A percentile compares a stretch with the other conserved stretches of the same genome.
Conservation (phyloP, 2,888 invertebrate genomes). For the Hyles lineata region DNA sequence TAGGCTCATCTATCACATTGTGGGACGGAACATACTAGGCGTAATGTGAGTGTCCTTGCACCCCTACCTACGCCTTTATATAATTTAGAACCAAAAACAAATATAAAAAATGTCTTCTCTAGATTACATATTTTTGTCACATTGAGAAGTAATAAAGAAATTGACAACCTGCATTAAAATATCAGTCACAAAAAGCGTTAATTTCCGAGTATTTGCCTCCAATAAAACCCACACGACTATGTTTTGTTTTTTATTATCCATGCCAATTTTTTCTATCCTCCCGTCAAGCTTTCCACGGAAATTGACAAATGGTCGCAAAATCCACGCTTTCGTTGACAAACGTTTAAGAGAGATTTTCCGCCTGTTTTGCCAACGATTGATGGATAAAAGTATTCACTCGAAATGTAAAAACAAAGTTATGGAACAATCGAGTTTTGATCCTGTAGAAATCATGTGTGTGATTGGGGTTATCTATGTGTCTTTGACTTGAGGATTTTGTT, state of each 20-base stretch:
- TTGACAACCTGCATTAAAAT: conserved; percentile 67
- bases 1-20: too few relatives aligned
- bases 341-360: conserved; percentile 7
- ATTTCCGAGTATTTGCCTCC: background rate
- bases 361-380: background rate
- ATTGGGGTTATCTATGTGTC: too few relatives aligned
- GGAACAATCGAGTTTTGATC: background rate
- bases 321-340: background rate
- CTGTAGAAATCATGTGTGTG: too few relatives aligned
- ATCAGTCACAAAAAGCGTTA: conserved; percentile 66
- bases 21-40: too few relatives aligned
- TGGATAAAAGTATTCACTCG: background rate
- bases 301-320: conserved; percentile 15
- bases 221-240: background rate
- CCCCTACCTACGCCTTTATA: too few relatives aligned
- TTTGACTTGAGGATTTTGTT: too few relatives aligned
- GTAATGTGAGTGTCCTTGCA: too few relatives aligned
- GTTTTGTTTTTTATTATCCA: conserved; percentile 15
- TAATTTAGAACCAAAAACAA: too few relatives aligned
- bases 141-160: background rate
- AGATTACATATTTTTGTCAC: too few relatives aligned
- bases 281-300: conserved; percentile 11
- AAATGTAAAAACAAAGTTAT: background rate
- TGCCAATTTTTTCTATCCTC: background rate
- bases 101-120: too few relatives aligned